A percentile compares a stretch with the other conserved stretches of the same genome.
Evolutionary conservation across 2,113 vertebrate genomes (phyloP).

Genomic region (Scomber colias): DNA sequence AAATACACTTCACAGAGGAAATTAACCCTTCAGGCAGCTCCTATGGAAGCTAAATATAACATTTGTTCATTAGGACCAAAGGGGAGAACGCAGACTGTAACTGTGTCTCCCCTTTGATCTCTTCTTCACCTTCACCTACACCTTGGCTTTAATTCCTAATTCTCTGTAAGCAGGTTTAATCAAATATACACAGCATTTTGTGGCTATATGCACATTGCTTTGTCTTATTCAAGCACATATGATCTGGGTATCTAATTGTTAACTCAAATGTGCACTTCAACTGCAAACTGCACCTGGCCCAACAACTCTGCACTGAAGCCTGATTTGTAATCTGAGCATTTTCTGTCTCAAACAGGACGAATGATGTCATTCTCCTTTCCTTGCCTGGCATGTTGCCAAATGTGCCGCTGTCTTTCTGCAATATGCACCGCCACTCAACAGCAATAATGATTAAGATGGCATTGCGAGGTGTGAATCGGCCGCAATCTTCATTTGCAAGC

Average conservation of each 20-base stretch:
- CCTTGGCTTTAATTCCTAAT: background rate
- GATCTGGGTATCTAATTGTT: too few relatives aligned
- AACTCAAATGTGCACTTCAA: background rate
- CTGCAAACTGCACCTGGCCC: background rate
- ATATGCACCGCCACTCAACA: background rate
- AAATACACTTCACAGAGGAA: conserved; percentile 51
- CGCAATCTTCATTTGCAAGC: conserved; percentile 3
- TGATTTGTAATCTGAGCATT: background rate
- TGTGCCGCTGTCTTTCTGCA: background rate
- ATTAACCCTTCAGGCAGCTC: conserved; percentile 33
- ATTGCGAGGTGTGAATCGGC: conserved; percentile 3
- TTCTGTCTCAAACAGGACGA: background rate
- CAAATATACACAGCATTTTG: background rate
- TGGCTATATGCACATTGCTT: background rate
- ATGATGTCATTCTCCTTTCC: background rate
- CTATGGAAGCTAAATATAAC: conserved; percentile 36
- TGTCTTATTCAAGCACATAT: too few relatives aligned
- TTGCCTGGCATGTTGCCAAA: conserved; percentile 14
- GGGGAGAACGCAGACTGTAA: conserved; percentile 3
- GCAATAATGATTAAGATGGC: background rate
- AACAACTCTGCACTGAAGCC: background rate
- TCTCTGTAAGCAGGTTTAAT: conserved; percentile 8
- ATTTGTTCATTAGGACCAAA: background rate
- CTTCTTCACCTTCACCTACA: conserved; percentile 20
- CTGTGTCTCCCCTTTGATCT: conserved; percentile 22